Base-by-base conservation (phyloP, 1,140 invertebrate species). In the Wiebesia pumilae region DNA sequence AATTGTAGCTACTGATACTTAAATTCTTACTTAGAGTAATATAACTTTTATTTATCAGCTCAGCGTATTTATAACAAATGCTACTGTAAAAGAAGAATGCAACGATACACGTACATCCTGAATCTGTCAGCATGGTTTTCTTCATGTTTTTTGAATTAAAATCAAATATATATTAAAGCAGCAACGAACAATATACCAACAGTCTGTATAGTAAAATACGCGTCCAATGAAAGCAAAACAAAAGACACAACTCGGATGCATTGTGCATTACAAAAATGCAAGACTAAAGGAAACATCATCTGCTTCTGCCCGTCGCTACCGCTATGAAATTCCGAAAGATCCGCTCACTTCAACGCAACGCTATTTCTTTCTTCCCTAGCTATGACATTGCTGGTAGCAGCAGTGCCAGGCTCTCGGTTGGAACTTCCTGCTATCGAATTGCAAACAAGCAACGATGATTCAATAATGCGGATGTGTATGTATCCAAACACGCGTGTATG, bases 371-470 rank as follows among this genome's bases (percentile, higher is more conserved):
- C 2, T 54, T 14, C 40, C n/a, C 38, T 1, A n/a, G 38, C 21
- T 75, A 75, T 75, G 38, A 24, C 54, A 40, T n/a, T 38, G 54
- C 38, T 40, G 12, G 40, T 21, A 16, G 62, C 14, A 65, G 58
- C 1, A 7, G 43, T 27, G 40, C 19, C 75, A 30, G 33, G 79
- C 9, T 62, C 16, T 3, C 19, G 12, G 40, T 19, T 24, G 81
- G 47, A n/a, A 35, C 73, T 62, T 83, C 19, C 27, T 69, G 33
- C 75, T 83, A 87, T 87, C 81, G 86, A 87, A 87, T 87, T 83
- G 81, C 86, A 87, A 87, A 87, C 81, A 87, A 80, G 38, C 65
- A 71, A 75, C 43, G 73, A 83, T 80, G 86, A 87, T 87, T 75
- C 75, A 83, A 83, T 87, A 87, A 79, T 81, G 80, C 30, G 43